Conservation (phyloP, 92 coral and sea anemone species). For the Bergia puertoricense region DNA sequence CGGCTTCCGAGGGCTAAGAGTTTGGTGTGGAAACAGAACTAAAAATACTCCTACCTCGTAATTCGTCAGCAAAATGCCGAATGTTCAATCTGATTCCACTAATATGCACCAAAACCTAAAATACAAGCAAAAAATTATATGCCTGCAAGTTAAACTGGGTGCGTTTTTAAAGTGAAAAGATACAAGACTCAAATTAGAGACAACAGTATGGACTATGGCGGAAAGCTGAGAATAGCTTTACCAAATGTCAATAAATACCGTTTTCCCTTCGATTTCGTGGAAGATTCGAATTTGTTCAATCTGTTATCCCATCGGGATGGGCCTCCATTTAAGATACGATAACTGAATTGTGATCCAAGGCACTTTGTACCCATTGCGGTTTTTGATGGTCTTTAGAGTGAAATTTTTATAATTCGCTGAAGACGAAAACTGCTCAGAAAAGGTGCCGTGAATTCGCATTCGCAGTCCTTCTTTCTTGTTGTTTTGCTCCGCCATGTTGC, state of each 20-base stretch:
- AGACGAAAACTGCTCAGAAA: neutral
- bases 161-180: slow-evolving; percentile 21
- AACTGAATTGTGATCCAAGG: neutral
- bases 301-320: neutral
- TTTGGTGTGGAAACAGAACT: neutral
- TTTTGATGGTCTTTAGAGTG: neutral
- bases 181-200: neutral
- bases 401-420: neutral
- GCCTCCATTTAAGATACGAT: slow-evolving; percentile 19
- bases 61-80: neutral
- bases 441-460: neutral
- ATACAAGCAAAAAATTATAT: neutral
- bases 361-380: neutral
- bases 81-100: neutral
- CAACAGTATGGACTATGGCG: slow-evolving; percentile 12
- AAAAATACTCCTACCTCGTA: neutral
- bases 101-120: neutral
- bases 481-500: slow-evolving; percentile 9
- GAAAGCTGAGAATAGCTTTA: neutral
- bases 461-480: neutral
- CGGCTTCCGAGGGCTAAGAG: neutral
- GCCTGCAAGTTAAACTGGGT: neutral
- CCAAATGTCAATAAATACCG: neutral
- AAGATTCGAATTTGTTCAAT: slow-evolving; percentile 34
- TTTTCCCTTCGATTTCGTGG: neutral